Percentiles rank a stretch among this genome's conserved stretches.
These are phyloP conservation scores for Fringilla coelebs DNA, from an alignment of 2,797 vertebrate genomes.

Conservation along the genomic window DNA sequence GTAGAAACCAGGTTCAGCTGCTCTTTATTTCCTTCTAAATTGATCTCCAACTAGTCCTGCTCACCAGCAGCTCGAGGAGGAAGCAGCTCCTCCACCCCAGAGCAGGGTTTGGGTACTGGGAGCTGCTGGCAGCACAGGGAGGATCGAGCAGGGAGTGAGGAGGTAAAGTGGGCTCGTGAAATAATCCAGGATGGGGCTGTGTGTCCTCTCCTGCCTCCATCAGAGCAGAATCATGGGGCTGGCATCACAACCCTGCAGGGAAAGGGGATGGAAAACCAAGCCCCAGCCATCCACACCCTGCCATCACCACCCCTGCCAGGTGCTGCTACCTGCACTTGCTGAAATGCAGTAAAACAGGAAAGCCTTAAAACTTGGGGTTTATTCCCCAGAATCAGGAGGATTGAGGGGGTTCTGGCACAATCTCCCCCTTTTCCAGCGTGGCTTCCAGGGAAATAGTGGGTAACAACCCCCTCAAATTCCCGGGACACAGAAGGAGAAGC, in stretches of 20 bases:
- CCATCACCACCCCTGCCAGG: neutral
- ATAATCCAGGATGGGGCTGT: neutral
- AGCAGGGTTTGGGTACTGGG: accelerated
- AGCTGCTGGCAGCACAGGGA: accelerated
- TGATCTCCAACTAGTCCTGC: neutral
- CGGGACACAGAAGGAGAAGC: neutral
- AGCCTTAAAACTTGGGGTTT: neutral
- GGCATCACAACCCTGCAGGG: too few species aligned
- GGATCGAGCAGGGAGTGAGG: neutral
- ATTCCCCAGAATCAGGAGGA: neutral
- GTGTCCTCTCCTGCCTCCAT: neutral
- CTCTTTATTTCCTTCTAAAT: neutral
- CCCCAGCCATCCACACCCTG: accelerated
- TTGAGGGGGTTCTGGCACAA: neutral
- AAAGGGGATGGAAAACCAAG: neutral
- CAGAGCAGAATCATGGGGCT: accelerated
- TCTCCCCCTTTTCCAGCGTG: neutral
- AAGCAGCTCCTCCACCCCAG: neutral
- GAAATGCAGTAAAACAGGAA: neutral
- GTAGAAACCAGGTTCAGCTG: neutral
- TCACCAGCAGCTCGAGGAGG: neutral
- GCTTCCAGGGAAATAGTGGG: neutral
- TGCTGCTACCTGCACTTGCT: neutral
- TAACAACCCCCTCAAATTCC: accelerated
- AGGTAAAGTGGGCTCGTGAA: neutral